Conservation (phyloP, 2,797 vertebrate genomes). For the Apogon hyalosoma region DNA sequence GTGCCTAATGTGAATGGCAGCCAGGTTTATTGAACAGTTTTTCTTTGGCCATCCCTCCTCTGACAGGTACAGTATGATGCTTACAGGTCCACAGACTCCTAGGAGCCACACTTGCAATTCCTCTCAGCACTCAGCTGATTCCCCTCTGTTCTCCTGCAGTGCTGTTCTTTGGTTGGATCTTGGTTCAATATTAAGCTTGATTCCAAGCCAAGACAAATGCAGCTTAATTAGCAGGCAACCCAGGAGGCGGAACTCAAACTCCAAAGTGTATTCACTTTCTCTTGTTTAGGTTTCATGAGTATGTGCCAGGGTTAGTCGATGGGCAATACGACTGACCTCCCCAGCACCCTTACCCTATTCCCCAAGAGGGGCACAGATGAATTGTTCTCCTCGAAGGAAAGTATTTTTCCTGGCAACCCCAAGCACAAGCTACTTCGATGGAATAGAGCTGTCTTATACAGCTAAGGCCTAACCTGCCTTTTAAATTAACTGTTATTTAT, state of each 20-base stretch:
- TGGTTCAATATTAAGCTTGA: slow-evolving; percentile 78
- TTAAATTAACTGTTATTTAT: slow-evolving; percentile 65
- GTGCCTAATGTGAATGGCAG: background rate
- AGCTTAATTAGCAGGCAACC: slow-evolving; percentile 75
- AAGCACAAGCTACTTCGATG: slow-evolving; percentile 21
- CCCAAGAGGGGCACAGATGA: slow-evolving; percentile 64
- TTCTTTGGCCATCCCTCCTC: background rate
- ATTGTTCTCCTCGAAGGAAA: slow-evolving; percentile 70
- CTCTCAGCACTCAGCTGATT: slow-evolving; percentile 54
- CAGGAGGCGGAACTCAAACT: slow-evolving; percentile 62
- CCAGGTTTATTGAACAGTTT: background rate
- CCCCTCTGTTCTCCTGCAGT: slow-evolving; percentile 36
- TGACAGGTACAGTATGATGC: slow-evolving; percentile 2
- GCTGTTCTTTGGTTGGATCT: slow-evolving; percentile 61
- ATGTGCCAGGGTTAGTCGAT: slow-evolving; percentile 62
- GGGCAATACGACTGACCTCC: slow-evolving; percentile 66
- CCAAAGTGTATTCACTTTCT: slow-evolving; percentile 63
- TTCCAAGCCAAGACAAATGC: slow-evolving; percentile 73
- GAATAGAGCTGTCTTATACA: slow-evolving; percentile 54
- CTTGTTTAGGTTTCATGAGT: slow-evolving; percentile 56
- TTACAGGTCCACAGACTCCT: slow-evolving; percentile 49
- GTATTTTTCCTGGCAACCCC: slow-evolving; percentile 77
- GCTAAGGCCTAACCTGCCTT: slow-evolving; percentile 52
- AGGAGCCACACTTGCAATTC: slow-evolving; percentile 60
- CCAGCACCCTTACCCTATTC: slow-evolving; percentile 56